Conservation (phyloP, 2,888 invertebrate genomes). For the Linhomoeus sp. region DNA sequence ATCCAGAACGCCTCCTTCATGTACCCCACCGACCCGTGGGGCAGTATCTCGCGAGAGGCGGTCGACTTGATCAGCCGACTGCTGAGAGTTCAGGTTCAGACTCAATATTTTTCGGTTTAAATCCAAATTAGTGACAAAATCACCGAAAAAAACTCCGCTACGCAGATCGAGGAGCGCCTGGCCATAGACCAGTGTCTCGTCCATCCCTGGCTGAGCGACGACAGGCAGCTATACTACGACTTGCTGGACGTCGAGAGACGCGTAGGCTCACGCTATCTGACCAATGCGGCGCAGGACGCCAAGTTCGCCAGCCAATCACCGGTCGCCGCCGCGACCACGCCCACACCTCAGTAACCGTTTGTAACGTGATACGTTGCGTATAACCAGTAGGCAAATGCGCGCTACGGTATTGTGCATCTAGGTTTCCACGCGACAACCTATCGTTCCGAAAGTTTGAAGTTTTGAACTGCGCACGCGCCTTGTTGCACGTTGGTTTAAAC, state of each 20-base stretch:
- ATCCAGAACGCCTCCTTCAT: conserved; percentile 98
- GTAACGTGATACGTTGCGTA: too few species aligned
- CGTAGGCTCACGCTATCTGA: conserved; percentile 9
- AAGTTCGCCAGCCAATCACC: too few species aligned
- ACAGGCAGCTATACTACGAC: conserved; percentile 18
- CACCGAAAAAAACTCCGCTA: not conserved
- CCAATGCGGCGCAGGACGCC: conserved; percentile 5
- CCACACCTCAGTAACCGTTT: too few species aligned
- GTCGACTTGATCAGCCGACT: conserved; percentile 92
- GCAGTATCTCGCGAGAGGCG: conserved; percentile 75
- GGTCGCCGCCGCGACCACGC: too few species aligned
- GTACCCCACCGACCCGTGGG: conserved; percentile 98
- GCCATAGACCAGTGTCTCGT: conserved; percentile 21
- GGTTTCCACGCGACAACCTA: too few species aligned
- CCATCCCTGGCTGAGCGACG: conserved; percentile 20
- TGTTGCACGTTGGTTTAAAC: too few species aligned
- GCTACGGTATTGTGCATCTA: too few species aligned
- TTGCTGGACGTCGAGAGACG: conserved; percentile 16
- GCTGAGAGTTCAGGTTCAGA: conserved; percentile 49
- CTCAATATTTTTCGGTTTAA: not conserved
- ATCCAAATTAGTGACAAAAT: not conserved
- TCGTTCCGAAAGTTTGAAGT: too few species aligned
- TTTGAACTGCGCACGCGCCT: too few species aligned
- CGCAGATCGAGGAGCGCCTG: conserved; percentile 22
- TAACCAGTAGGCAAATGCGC: too few species aligned